Percentiles rank a stretch among this genome's conserved stretches.
Conservation (phyloP, 2,888 invertebrate genomes). For the Calameuta filiformis region DNA sequence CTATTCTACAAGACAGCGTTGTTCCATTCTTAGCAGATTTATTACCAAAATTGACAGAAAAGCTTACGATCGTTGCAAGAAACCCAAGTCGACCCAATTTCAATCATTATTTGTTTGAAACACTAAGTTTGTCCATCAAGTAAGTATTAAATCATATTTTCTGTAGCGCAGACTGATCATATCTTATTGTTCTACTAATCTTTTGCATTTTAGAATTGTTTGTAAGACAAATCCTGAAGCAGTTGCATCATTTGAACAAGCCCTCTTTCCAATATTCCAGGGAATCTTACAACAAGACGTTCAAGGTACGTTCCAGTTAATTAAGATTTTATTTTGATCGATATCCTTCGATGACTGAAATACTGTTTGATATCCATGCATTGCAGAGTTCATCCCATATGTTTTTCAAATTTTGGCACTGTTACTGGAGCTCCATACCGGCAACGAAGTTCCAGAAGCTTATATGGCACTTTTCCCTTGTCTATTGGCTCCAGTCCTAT, state of each 20-base stretch:
- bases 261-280: constrained; percentile 95
- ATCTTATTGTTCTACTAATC: not conserved
- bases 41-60: constrained; percentile 85
- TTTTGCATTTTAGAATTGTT: constrained; percentile 74
- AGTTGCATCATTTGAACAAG: constrained; percentile 89
- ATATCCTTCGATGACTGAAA: not conserved
- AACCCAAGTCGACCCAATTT: constrained; percentile 98
- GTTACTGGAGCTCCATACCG: constrained; percentile 80
- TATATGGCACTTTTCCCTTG: constrained; percentile 93
- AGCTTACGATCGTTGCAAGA: constrained; percentile 84
- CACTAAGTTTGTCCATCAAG: constrained; percentile 89
- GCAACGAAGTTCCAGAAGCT: constrained; percentile 76
- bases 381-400: constrained; percentile 95
- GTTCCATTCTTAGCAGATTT: constrained; percentile 84
- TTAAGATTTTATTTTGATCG: constrained; percentile 8
- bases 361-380: not conserved
- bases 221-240: constrained; percentile 84
- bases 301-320: constrained; percentile 72
- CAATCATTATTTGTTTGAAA: constrained; percentile 98
- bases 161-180: not conserved
- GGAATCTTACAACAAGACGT: constrained; percentile 94
- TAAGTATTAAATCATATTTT: constrained; percentile 63
- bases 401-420: constrained; percentile 97
- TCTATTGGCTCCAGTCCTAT: constrained; percentile 88
- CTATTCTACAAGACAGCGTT: constrained; percentile 82